These are phyloP conservation scores for Cotesia congregata DNA, from an alignment of 2,888 invertebrate species.

Conservation along the genomic window DNA sequence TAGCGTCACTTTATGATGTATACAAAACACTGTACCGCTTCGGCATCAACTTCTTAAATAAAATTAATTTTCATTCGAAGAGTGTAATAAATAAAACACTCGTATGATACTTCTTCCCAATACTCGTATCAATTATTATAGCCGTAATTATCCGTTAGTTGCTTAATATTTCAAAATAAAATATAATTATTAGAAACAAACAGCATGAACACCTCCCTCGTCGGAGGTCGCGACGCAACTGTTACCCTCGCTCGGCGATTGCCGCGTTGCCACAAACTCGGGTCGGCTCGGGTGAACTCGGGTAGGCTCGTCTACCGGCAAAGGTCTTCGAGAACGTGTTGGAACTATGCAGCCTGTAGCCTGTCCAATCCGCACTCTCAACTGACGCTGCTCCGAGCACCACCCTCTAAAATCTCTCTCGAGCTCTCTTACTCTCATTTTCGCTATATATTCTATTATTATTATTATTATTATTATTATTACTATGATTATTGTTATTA, in stretches of 20 bases:
- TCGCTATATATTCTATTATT: neutral
- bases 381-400: conserved; percentile 36
- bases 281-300: conserved; percentile 47
- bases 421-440: conserved; percentile 25
- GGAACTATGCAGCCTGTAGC: conserved; percentile 22
- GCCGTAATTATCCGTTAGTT: too few species aligned
- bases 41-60: neutral
- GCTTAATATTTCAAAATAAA: neutral
- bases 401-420: conserved; percentile 27
- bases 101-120: too few species aligned
- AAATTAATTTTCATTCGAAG: neutral
- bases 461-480: too few species aligned
- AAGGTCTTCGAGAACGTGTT: neutral
- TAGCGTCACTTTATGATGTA: neutral
- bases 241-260: conserved; percentile 60
- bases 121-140: too few species aligned
- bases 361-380: conserved; percentile 42
- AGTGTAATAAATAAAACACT: neutral
- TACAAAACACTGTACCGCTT: conserved; percentile 20
- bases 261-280: conserved; percentile 61
- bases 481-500: neutral
- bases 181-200: conserved; percentile 16
- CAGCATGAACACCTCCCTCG: conserved; percentile 55
- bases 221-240: conserved; percentile 67
- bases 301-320: neutral